Evolutionary conservation across 1,140 invertebrate genomes (phyloP).

Genomic region (Papilio glaucus): DNA sequence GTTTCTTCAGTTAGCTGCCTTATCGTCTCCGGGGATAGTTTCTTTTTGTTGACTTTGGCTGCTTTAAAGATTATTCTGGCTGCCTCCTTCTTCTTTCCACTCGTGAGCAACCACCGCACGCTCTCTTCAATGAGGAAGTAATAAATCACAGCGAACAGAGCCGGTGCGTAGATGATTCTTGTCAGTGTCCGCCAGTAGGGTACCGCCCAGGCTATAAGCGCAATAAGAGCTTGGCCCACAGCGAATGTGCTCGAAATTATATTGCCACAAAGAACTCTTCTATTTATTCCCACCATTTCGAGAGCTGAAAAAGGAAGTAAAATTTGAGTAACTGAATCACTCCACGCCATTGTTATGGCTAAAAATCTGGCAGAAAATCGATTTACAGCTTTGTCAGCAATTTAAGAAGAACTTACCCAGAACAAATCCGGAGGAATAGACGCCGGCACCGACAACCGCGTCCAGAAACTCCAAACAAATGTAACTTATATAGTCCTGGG

Average conservation of each 20-base stretch:
- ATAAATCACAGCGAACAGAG: conserved; percentile 86
- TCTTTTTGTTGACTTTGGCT: conserved; percentile 85
- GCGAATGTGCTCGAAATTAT: conserved; percentile 89
- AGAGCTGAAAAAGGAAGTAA: conserved; percentile 85
- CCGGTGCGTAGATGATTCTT: conserved; percentile 87
- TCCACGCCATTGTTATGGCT: conserved; percentile 39
- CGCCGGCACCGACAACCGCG: conserved; percentile 78
- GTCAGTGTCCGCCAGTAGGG: conserved; percentile 90
- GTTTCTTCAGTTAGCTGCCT: conserved; percentile 59
- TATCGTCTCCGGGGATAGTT: conserved; percentile 64
- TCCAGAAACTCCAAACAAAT: conserved; percentile 87
- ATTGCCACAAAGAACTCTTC: conserved; percentile 88
- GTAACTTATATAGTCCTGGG: conserved; percentile 86
- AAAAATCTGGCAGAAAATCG: conserved; percentile 46
- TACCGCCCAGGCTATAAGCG: conserved; percentile 87
- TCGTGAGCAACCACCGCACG: conserved; percentile 84
- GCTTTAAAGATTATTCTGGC: conserved; percentile 85
- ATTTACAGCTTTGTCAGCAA: neutral
- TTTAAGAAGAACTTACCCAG: conserved; percentile 56
- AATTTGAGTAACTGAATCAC: too few relatives aligned
- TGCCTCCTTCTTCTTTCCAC: conserved; percentile 87
- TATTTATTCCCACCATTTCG: conserved; percentile 89
- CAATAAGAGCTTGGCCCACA: conserved; percentile 88
- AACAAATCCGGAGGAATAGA: conserved; percentile 77
- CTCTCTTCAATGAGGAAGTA: conserved; percentile 86